Conservation (phyloP, 2,113 vertebrate genomes). For the Capreolus pygargus region DNA sequence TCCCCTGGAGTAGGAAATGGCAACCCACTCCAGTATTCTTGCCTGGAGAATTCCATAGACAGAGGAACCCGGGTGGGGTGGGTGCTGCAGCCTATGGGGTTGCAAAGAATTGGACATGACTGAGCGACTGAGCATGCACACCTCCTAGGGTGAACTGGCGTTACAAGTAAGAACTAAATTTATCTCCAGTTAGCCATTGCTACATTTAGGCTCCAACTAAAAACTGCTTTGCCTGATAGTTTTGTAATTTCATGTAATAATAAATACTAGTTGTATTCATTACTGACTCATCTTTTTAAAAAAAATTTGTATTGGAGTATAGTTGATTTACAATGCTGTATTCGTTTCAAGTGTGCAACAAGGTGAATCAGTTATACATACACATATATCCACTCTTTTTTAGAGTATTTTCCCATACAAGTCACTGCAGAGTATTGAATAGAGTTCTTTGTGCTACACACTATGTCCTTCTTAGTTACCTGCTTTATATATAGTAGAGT, state of each 20-base stretch:
- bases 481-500: neutral
- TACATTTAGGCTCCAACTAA: neutral
- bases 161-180: neutral
- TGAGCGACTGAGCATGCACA: neutral
- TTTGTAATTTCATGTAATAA: neutral
- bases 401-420: neutral
- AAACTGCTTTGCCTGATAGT: neutral
- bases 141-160: neutral
- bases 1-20: neutral
- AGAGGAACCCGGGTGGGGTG: neutral
- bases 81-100: neutral
- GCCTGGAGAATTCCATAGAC: neutral
- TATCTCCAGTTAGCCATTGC: neutral
- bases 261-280: neutral
- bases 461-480: neutral
- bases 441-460: neutral
- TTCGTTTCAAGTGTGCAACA: neutral
- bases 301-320: neutral
- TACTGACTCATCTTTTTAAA: neutral
- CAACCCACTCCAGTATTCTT: neutral
- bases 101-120: neutral
- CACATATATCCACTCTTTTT: neutral
- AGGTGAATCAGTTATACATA: neutral
- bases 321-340: neutral
- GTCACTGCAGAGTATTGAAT: neutral